Conservation (phyloP, 2,888 invertebrate genomes). For the Fabriciana adippe region DNA sequence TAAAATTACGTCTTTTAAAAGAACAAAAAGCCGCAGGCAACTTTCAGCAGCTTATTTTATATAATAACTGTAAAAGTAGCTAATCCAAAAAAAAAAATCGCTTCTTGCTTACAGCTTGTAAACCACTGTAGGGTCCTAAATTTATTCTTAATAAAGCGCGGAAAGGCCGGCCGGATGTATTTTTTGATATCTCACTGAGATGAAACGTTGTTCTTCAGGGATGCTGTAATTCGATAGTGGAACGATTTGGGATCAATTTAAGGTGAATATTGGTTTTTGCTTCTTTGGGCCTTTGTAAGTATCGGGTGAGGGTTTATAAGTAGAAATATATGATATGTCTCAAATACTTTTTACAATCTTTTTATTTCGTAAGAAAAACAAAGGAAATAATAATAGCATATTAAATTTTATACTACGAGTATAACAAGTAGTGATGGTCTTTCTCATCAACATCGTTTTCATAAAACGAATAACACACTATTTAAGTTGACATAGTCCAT, state of each 20-base stretch:
- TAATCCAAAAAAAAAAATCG: conserved; percentile 16
- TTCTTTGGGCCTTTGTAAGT: conserved; percentile 12
- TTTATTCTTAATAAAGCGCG: conserved; percentile 81
- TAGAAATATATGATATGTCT: neutral
- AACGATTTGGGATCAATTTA: conserved; percentile 46
- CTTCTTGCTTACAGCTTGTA: conserved; percentile 43
- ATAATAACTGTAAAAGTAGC: no score
- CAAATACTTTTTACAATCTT: no score
- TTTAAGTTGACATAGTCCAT: no score
- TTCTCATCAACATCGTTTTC: no score
- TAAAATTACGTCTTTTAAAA: no score
- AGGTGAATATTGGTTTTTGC: conserved; percentile 23
- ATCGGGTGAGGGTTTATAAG: neutral
- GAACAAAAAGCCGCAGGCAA: no score
- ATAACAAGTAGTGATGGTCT: no score
- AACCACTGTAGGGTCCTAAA: conserved; percentile 65
- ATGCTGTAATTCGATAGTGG: conserved; percentile 43
- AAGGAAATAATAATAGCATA: no score
- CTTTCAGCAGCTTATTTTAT: no score
- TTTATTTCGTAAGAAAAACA: no score
- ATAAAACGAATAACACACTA: no score
- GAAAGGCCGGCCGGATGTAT: conserved; percentile 70
- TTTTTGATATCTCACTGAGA: conserved; percentile 77
- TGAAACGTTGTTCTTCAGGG: conserved; percentile 63
- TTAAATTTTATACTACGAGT: no score